Base-by-base conservation (phyloP, 2,888 invertebrate genomes). In the Caenorhabditis auriculariae region DNA sequence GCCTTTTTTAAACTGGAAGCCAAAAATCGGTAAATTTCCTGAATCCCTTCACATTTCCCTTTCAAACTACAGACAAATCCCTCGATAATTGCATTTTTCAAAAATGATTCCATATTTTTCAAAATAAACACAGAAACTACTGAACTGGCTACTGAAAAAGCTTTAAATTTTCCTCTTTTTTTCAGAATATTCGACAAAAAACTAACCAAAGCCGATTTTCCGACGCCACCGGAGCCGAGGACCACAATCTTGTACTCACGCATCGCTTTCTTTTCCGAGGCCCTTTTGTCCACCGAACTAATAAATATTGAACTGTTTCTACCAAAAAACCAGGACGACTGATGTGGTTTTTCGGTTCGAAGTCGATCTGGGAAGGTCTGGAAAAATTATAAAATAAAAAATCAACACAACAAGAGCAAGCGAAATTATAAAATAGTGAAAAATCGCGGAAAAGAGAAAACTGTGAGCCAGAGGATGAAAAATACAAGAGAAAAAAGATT, bases 211-310 rank as follows among this genome's bases (percentile, higher is more conserved):
- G 94, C 93, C 80, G 94, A 94, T 87, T 98, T 98, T 82, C 98
- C 98, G 82, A 98, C 98, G 87, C 98, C 98, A 84, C 98, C 98
- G 84, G 93, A 93, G 81, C 98, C 98, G 85, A 98, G 87, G 81
- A 98, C 96, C 78, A 98, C 98, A 86, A 98, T 93, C 88, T 98
- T 98, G 87, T 98, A 98, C 88, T 98, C 98, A 86, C 96, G 91
- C 98, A 98, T 98, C 9, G 9, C 27, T 15, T 17, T 41, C 42
- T 17, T 35, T 15, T n/a, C 12, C 12, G 35, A 35, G 35, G n/a
- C n/a, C 35, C n/a, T 12, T 12, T n/a, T 12, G n/a, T 12, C n/a
- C 35, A 12, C n/a, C 12, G n/a, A 35, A 35, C n/a, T 35, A 35
- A 35, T 35, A n/a, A n/a, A n/a, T n/a, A n/a, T n/a, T n/a, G n/a